A percentile compares a stretch with the other conserved stretches of the same genome.
phyloP scores from a whole-genome alignment of 2,797 vertebrate species.

The Meda fulgida region DNA sequence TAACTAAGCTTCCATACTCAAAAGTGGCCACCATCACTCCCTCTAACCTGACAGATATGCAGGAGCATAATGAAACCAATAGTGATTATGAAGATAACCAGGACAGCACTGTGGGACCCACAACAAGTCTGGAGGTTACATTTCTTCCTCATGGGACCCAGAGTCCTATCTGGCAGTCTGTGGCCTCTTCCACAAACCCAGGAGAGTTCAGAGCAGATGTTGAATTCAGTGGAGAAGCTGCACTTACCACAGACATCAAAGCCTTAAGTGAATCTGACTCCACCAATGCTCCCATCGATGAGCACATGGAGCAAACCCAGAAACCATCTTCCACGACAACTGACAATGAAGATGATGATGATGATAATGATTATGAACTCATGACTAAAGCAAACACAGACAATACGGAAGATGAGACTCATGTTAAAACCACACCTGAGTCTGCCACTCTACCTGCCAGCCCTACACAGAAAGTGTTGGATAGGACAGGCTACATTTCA shows the following conservation, averaged over 20 bases:
- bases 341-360: conserved; percentile 16
- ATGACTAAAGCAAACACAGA: conserved; percentile 50
- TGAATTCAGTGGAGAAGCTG: conserved; percentile 67
- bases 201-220: conserved; percentile 72
- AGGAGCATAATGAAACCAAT: conserved; percentile 28
- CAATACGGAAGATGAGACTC: conserved; percentile 53
- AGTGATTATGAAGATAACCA: conserved; percentile 29
- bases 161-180: conserved; percentile 58
- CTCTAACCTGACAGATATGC: conserved; percentile 39
- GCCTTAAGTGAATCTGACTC: conserved; percentile 38
- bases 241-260: conserved; percentile 47
- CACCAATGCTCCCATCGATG: conserved; percentile 50
- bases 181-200: conserved; percentile 54
- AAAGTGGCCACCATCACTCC: conserved; percentile 37
- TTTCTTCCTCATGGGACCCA: conserved; percentile 66
- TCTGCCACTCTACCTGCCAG: conserved; percentile 68
- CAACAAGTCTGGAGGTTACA: conserved; percentile 62
- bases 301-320: conserved; percentile 44
- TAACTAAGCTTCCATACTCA: conserved; percentile 47
- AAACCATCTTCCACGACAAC: conserved; percentile 5
- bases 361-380: conserved; percentile 52
- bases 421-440: conserved; percentile 58
- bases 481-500: conserved; percentile 72
- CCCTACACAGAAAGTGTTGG: conserved; percentile 83
- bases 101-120: conserved; percentile 49